Evolutionary conservation across 2,797 vertebrate species (phyloP), one percentile per base, ranked within the genome.

Genomic region (Iguana delicatissima): DNA sequence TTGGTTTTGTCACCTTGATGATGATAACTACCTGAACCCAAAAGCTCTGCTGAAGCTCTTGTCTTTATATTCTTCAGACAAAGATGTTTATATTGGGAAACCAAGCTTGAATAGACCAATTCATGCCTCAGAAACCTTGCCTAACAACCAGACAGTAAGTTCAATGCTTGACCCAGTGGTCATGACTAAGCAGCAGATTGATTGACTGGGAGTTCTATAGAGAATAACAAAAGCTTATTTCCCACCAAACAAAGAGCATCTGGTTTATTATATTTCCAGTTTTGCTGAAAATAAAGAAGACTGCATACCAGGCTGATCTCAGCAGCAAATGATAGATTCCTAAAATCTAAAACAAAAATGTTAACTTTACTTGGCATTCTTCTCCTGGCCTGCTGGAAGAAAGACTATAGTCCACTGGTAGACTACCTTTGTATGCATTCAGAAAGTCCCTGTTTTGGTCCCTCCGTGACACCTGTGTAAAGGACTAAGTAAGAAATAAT

Each of bases 1-100:
- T 94, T 99, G 99, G 99, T 98, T 99, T 95, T 99, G 98, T 93
- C 99, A 99, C 2, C 97, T 99, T 87, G 99, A 99, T 8, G 98
- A 99, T 0, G 98, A 99, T 91, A 99, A 99, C 96, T 99, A 99
- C 2, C 89, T 99, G 93, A 99, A 99, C 93, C 96, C 97, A 1
- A 88, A n/a, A 46, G 97, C 98, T 0, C 97, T 99, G 82, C 95
- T 98, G 76, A 95, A 95, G 73, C 95, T 99, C 88, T 98, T 99
- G 86, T 97, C 95, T 0, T 91, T 96, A 77, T 98, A 98, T 69
- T 96, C 97, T 0, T 95, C 35, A 0, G 93, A 94, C 0, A 84
- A 87, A 0, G 98, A 99, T 0, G 62, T 99, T 94, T 99, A 99
- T 1, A 92, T 99, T 87, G 99, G 99, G 67, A 98, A 98, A 88